These are phyloP conservation scores for Trochalopteron elliotii DNA, from an alignment of 2,113 vertebrate species.

Conservation along the genomic window DNA sequence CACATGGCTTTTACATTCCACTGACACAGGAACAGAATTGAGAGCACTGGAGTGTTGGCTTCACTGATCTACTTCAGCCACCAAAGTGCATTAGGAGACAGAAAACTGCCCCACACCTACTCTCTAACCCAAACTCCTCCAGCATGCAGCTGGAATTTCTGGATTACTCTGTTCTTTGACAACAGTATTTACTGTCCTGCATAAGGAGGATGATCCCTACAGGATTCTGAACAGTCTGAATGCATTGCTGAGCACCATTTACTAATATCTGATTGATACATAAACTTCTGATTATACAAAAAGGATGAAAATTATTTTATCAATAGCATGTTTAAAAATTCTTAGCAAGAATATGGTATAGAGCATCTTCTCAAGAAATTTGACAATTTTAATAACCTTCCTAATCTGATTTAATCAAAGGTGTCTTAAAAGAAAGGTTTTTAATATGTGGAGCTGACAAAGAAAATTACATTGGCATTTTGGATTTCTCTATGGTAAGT, in stretches of 20 bases:
- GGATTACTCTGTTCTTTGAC: neutral
- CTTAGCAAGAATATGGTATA: neutral
- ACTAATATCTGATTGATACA: neutral
- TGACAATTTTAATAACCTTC: neutral
- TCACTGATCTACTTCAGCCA: neutral
- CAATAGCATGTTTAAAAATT: neutral
- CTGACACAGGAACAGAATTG: conserved; percentile 4
- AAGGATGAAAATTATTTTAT: neutral
- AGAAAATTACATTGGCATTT: neutral
- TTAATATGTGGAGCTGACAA: neutral
- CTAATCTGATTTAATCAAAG: neutral
- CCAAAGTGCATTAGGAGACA: neutral
- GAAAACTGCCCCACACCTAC: neutral
- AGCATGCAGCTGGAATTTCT: neutral
- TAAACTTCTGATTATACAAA: neutral
- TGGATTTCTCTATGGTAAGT: neutral
- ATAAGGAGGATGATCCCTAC: neutral
- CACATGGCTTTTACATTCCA: conserved; percentile 24
- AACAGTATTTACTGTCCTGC: neutral
- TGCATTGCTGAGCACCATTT: neutral
- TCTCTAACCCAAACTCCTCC: neutral
- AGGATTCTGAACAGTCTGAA: neutral
- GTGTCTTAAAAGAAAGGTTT: neutral
- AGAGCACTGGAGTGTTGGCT: neutral
- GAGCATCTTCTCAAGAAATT: neutral